Conservation (phyloP, 2,797 vertebrate species). For the Hypotaenidia philippensis region DNA sequence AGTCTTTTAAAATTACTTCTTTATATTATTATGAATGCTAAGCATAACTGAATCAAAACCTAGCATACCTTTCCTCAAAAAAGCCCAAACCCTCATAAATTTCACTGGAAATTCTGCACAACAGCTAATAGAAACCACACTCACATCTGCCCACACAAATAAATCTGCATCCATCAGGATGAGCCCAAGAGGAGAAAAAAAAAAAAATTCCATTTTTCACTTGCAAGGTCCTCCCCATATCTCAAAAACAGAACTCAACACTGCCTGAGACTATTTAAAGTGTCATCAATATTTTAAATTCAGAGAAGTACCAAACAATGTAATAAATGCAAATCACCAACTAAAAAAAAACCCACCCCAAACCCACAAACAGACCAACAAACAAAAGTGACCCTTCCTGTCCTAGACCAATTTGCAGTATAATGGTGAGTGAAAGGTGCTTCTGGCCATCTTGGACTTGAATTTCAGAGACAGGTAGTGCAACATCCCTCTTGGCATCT, state of each 20-base stretch:
- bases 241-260: neutral
- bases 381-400: neutral
- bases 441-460: neutral
- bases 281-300: neutral
- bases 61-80: neutral
- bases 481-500: neutral
- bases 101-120: neutral
- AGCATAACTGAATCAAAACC: neutral
- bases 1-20: neutral
- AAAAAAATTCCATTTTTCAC: neutral
- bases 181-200: neutral
- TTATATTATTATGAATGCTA: neutral
- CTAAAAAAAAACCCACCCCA: neutral
- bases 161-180: neutral
- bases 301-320: neutral
- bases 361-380: neutral
- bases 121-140: neutral
- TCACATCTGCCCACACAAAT: neutral
- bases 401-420: neutral
- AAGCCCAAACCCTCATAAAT: neutral
- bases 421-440: neutral
- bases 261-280: neutral
- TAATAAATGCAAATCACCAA: neutral
- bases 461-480: neutral
- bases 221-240: neutral